Evolutionary conservation across 35 echinoderm and acorn worm species (phyloP), one percentile per base, ranked within the genome.

Genomic region (Lytechinus pictus): DNA sequence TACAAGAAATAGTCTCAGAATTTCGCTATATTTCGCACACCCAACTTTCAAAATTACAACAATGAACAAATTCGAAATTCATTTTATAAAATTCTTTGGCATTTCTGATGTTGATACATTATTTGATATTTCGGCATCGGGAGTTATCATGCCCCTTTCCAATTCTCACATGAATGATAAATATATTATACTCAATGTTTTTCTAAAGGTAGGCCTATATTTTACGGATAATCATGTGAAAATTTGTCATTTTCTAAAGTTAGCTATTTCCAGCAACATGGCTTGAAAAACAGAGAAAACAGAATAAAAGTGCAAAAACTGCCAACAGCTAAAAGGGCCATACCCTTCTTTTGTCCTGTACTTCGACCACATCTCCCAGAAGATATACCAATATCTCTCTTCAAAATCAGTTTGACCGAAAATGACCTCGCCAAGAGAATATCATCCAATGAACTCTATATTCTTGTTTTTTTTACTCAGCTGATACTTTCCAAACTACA

Each of bases 361-460:
- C n/a, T 24, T n/a, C 6, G n/a, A 79, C 19, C 21, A 79, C 66
- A 79, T 79, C 66, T 79, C 66, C 66, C 66, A 79, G n/a, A 24
- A 79, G 66, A 79, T 79, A 71, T 71, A 79, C 66, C 66, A 79
- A 79, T 79, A 79, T 79, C 66, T 79, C 21, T 16, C 66, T 79
- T 79, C n/a, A 16, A 79, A 79, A 79, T 79, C 66, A 79, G 66
- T 79, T 79, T 79, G 66, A 79, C 66, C 66, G 66, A 79, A 79
- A 79, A 24, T 79, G 66, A 79, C 66, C 66, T 79, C 4, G 57
- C 57, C 10, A 79, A 24, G 8, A 79, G 19, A 79, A 79, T 79
- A 79, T 79, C 16, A n/a, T n/a, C 66, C n/a, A 19, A 79, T 24
- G 19, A 24, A 24, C 66, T 79, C 66, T 79, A 14, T 24, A 24